Conservation (phyloP, 2,113 vertebrate species). For the Macrotus californicus region DNA sequence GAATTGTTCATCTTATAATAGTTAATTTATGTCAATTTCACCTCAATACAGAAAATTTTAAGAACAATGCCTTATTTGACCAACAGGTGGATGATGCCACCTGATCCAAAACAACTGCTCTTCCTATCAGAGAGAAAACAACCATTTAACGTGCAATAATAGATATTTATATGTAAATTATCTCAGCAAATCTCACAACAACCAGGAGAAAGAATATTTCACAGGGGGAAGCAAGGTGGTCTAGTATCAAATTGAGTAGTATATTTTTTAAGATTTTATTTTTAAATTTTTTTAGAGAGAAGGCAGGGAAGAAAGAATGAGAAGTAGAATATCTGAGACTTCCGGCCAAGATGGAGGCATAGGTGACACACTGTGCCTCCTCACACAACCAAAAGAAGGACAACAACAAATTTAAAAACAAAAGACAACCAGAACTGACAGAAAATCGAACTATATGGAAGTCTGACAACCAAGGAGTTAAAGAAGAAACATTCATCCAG, state of each 20-base stretch:
- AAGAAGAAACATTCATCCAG: too few relatives aligned
- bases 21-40: background rate
- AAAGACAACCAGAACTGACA: too few relatives aligned
- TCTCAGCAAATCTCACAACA: background rate
- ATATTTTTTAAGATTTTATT: too few relatives aligned
- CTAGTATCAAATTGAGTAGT: background rate
- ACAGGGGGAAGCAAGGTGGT: background rate
- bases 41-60: background rate
- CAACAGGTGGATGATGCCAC: background rate
- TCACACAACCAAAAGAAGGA: too few relatives aligned
- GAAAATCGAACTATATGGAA: too few relatives aligned
- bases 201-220: background rate
- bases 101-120: background rate
- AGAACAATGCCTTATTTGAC: background rate
- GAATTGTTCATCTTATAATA: background rate
- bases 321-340: too few relatives aligned
- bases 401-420: too few relatives aligned
- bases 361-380: too few relatives aligned
- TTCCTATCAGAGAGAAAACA: background rate
- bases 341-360: too few relatives aligned
- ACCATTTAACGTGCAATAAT: background rate
- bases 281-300: too few relatives aligned
- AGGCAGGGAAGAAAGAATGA: too few relatives aligned
- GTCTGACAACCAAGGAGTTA: too few relatives aligned
- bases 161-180: background rate